Base-by-base conservation (phyloP, 2,113 vertebrate genomes). In the Manacus vitellinus region DNA sequence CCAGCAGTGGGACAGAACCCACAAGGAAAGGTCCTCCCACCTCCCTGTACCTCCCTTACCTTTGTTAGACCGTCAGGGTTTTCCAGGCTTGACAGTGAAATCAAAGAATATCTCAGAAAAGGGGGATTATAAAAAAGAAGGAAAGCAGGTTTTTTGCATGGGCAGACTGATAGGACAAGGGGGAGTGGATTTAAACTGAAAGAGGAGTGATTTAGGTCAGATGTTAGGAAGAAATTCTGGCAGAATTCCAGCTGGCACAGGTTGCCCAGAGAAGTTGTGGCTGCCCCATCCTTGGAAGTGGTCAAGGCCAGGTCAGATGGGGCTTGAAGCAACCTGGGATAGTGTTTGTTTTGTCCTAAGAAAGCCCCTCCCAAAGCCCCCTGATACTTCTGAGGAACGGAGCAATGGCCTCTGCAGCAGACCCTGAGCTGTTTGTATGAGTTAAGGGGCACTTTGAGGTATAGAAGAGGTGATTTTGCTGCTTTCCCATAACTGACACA, bases 401-500 rank as follows among this genome's bases (percentile, higher is more conserved):
- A 44, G 73, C 24, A 49, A 19, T 9, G 22, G 20, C 59, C 23
- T 63, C 23, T 63, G 39, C 58, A 55, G 35, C 55, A 88, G 49
- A 20, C 15, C n/a, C 8, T 15, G 10, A 39, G 6, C 16, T 14
- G 2, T 33, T 18, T 13, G 7, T 44, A 22, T 35, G 28, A 87
- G 75, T 30, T 84, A 11, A 33, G 31, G 22, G 7, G 5, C 6
- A 2, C 37, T 23, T 6, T 39, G 24, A 13, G 23, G 1, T 51
- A 1, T 1, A 14, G 35, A 31, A 1, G 3, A 39, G 12, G n/a
- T 17, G 44, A 14, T 10, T 14, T 33, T 0, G 9, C 31, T 81
- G 39, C 54, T 47, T 31, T 58, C 33, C 59, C 2, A 2, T n/a
- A 10, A 2, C 28, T 59, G n/a, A 27, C 21, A 0, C 0, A 0